Evolutionary conservation across 2,113 vertebrate species (phyloP), one percentile per base, ranked within the genome.

Genomic region (Hippocampus mohnikei): DNA sequence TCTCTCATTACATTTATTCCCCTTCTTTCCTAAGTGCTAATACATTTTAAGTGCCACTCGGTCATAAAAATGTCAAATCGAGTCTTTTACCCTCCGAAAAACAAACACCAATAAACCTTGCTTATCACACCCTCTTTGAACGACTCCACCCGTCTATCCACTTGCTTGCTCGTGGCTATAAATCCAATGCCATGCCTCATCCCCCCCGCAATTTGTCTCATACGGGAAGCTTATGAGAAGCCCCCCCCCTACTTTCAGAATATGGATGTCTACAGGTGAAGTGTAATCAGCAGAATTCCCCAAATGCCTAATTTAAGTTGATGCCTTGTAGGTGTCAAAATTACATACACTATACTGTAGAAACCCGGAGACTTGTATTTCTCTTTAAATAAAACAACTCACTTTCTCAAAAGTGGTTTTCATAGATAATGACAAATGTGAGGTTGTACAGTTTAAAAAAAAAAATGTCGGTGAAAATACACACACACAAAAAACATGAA

Each of bases 101-200:
- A 80, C 79, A 86, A 91, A 88, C 85, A 84, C 68, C 77, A 63
- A 44, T 72, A 74, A 85, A 80, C 78, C 78, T 70, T 53, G 37
- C 78, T 69, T 58, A 69, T 62, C 73, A 62, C 63, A 70, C 58
- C 63, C 37, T 48, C 64, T 55, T 65, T 73, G 63, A 52, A 61
- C 48, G 59, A 56, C 70, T 66, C 66, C 67, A 60, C 33, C 62
- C 63, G 77, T 81, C 71, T 71, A 69, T 76, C 76, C 62, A 52
- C 37, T 58, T 62, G 27, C 66, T 48, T 79, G 70, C 81, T 81
- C 75, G 78, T 69, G 70, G 72, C 82, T 71, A 70, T 13, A 82
- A 88, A 89, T 92, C 89, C 87, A 92, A 89, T 92, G 91, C 92
- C 88, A 88, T 84, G 80, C 82, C 71, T 84, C 75, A 79, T 2